Evolutionary conservation across 2,888 invertebrate genomes (phyloP).

Genomic region (Charanyca ferruginea): DNA sequence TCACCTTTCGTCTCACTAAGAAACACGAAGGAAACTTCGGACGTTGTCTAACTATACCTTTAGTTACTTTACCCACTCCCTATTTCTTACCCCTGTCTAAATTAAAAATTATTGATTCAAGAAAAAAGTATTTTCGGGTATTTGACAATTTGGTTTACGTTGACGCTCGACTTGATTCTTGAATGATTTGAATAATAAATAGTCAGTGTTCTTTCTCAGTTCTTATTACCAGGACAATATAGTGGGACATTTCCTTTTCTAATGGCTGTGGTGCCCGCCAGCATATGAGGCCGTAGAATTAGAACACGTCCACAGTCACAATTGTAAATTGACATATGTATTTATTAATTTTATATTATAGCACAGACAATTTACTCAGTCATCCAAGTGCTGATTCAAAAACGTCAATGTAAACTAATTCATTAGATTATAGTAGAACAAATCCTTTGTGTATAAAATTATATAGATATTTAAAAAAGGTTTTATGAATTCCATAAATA

Average conservation of each 20-base stretch:
- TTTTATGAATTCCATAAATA: slow-evolving; percentile 30
- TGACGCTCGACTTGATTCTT: not conserved
- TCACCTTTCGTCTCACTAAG: not conserved
- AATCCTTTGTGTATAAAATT: slow-evolving; percentile 26
- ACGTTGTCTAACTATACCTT: not conserved
- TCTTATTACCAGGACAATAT: not conserved
- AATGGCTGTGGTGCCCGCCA: too few relatives aligned
- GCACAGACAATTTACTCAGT: not conserved
- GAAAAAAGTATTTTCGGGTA: not conserved
- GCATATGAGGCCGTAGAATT: not conserved
- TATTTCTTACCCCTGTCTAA: too few relatives aligned
- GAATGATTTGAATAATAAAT: not conserved
- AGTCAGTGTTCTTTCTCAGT: not conserved
- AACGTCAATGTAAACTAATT: slow-evolving; percentile 10
- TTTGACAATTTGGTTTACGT: slow-evolving; percentile 1
- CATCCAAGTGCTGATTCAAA: not conserved
- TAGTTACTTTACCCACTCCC: not conserved
- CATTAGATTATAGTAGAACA: not conserved
- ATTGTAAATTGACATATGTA: not conserved
- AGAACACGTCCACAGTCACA: slow-evolving; percentile 1
- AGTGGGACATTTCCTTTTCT: not conserved
- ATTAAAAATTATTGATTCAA: slow-evolving; percentile 19
- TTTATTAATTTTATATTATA: not conserved
- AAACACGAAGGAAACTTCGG: not conserved
- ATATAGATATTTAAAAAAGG: slow-evolving; percentile 19